Conservation (phyloP, 1,140 invertebrate species). For the Aphis craccivora region DNA sequence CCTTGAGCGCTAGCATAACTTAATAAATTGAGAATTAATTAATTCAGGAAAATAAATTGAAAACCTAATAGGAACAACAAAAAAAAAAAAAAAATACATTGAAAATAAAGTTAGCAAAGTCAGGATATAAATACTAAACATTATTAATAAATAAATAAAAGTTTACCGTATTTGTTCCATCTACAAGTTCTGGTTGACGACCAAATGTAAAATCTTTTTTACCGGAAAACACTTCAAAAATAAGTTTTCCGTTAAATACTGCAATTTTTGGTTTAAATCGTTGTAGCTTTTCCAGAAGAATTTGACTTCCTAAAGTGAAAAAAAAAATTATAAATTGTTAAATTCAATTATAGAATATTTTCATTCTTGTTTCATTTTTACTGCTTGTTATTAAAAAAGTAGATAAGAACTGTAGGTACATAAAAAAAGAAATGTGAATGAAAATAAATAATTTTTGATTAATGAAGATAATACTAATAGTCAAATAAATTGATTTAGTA, state of each 20-base stretch:
- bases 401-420: background rate
- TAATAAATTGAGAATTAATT: background rate
- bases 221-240: slow-evolving; percentile 96
- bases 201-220: slow-evolving; percentile 98
- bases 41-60: background rate
- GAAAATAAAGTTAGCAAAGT: background rate
- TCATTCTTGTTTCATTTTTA: background rate
- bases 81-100: background rate
- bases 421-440: background rate
- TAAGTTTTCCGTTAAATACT: slow-evolving; percentile 97
- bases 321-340: background rate
- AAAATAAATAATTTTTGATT: background rate
- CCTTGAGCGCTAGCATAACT: too few species aligned
- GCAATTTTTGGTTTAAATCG: slow-evolving; percentile 95
- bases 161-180: slow-evolving; percentile 92
- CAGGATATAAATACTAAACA: background rate
- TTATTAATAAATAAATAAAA: slow-evolving; percentile 2
- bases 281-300: slow-evolving; percentile 89
- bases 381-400: background rate
- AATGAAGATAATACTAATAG: background rate
- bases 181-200: slow-evolving; percentile 89
- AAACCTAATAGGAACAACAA: too few species aligned
- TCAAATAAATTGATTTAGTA: background rate
- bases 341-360: background rate
- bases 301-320: slow-evolving; percentile 75